Percentiles rank a stretch among this genome's conserved stretches.
Conservation (phyloP, 2,888 invertebrate species). For the Tillus elongatus region DNA sequence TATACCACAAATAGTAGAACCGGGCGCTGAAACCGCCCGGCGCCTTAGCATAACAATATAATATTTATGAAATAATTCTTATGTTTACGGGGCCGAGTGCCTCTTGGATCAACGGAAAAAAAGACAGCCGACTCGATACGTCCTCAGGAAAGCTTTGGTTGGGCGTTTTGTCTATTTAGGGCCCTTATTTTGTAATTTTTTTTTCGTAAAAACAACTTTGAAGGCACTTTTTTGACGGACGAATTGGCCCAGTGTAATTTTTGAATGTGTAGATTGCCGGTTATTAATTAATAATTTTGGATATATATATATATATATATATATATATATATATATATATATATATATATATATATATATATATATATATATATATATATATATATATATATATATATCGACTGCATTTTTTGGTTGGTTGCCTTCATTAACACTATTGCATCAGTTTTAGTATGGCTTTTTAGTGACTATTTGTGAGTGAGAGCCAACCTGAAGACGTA, state of each 20-base stretch:
- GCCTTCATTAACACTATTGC: conserved; percentile 81
- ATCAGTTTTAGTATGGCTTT: conserved; percentile 60
- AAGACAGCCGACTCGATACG: conserved; percentile 40
- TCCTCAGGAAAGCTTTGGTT: conserved; percentile 47
- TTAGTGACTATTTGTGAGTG: conserved; percentile 65
- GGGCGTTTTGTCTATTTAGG: conserved; percentile 79
- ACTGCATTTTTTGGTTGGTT: conserved; percentile 49
- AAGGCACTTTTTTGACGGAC: conserved; percentile 95
- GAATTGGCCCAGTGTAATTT: conserved; percentile 80
- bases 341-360: no score
- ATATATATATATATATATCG: no score
- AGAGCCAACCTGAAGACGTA: conserved; percentile 48
- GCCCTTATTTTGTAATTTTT: conserved; percentile 70
- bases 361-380: no score
- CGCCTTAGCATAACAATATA: conserved; percentile 45
- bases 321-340: no score
- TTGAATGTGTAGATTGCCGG: conserved; percentile 52
- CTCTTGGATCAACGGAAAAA: conserved; percentile 42
- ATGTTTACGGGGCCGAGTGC: conserved; percentile 41
- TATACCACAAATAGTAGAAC: conserved; percentile 45
- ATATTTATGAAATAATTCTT: conserved; percentile 46
- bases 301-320: no score
- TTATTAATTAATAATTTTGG: conserved; percentile 27
- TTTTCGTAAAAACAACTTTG: conserved; percentile 83
- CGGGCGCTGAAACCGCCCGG: conserved; percentile 31